Evolutionary conservation across 2,797 vertebrate genomes (phyloP), one percentile per base, ranked within the genome.

Genomic region (Esox masquinongy): DNA sequence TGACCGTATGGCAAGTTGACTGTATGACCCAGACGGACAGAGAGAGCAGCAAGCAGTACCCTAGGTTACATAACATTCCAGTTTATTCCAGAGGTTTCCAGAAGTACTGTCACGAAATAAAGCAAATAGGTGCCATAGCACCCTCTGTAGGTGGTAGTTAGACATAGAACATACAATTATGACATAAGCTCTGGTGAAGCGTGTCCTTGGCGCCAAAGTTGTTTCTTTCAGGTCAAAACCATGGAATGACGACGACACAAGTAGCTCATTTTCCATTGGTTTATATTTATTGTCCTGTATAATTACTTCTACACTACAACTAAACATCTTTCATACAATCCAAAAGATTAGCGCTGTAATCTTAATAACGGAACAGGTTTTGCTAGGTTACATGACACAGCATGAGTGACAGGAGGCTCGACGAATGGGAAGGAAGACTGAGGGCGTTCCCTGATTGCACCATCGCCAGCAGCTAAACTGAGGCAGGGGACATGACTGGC

Each of bases 371-470:
- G 24, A 90, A 88, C 64, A 83, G 70, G 78, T 82, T 68, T 85
- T 84, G 92, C 78, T 73, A 56, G 17, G 34, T 17, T 71, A 85
- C 86, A 90, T 85, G 90, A 89, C 92, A 85, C 85, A 73, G 88
- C 59, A 85, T 78, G 84, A 90, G 84, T 80, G 85, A 89, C 88
- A 83, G 14, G 83, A 91, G 86, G 87, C 88, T 51, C 82, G 85
- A 88, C 72, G 81, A 87, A 90, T 88, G 87, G 79, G 68, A 79
- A 94, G 95, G 95, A 96, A 97, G 94, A 96, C 95, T 93, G 90
- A 82, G 90, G 86, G 88, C 87, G 84, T 90, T 92, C 91, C 93
- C 93, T 94, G 94, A 96, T 89, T 88, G 85, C 80, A 83, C 88
- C 80, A 74, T 88, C 80, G 74, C 84, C 82, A 83, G 83, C 75